phyloP scores from a whole-genome alignment of 2,797 vertebrate genomes.

The Sebastes diploproa region DNA sequence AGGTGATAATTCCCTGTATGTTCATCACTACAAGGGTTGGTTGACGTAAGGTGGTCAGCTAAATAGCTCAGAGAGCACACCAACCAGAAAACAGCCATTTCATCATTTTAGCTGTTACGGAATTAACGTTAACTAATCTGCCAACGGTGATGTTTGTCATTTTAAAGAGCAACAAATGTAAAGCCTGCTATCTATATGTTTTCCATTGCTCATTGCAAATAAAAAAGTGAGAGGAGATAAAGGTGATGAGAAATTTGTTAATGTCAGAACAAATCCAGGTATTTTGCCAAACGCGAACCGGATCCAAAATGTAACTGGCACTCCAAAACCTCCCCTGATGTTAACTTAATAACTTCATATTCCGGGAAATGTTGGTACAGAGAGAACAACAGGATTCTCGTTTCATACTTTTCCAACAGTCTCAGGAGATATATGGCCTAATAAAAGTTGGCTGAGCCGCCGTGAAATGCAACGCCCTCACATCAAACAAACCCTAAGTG shows the following conservation, averaged over 20 bases:
- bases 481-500: constrained; percentile 44
- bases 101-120: background rate
- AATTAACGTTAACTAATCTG: background rate
- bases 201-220: background rate
- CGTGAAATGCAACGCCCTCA: constrained; percentile 50
- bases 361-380: background rate
- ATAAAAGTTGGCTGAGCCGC: constrained; percentile 37
- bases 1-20: background rate
- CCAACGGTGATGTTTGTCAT: background rate
- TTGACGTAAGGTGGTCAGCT: too few relatives aligned
- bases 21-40: background rate
- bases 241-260: background rate
- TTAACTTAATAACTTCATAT: background rate
- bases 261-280: background rate
- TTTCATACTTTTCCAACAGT: constrained; percentile 2
- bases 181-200: background rate
- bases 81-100: background rate
- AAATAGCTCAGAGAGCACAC: background rate
- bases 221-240: background rate
- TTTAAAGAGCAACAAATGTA: background rate
- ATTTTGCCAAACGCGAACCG: background rate
- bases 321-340: background rate
- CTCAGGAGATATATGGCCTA: constrained; percentile 21
- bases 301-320: background rate
- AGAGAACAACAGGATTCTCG: constrained; percentile 22